Conservation (phyloP, 2,888 invertebrate species). For the Dynastes hyllus region DNA sequence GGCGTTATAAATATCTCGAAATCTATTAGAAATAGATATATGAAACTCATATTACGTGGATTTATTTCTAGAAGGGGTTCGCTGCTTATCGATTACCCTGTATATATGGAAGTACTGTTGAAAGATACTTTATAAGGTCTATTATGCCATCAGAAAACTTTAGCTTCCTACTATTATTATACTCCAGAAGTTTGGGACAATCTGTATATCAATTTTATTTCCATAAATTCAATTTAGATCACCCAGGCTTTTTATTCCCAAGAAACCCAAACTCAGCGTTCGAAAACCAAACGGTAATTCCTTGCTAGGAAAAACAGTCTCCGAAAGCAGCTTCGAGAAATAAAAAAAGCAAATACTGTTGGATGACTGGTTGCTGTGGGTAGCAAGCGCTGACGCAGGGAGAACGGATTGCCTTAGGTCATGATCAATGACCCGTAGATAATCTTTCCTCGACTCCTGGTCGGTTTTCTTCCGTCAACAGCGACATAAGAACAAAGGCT, state of each 20-base stretch:
- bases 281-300: not conserved
- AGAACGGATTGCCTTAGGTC: conserved; percentile 24
- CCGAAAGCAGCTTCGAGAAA: not conserved
- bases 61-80: no score
- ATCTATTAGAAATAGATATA: no score
- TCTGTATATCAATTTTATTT: not conserved
- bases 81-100: no score
- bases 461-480: not conserved
- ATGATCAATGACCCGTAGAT: conserved; percentile 32
- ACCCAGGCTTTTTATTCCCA: not conserved
- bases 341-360: conserved; percentile 11
- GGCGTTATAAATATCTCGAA: no score
- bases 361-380: not conserved
- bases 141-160: no score
- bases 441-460: not conserved
- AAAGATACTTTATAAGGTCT: no score
- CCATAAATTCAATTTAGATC: conserved; percentile 8
- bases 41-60: no score
- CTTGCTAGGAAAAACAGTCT: not conserved
- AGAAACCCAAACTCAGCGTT: not conserved
- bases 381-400: conserved; percentile 13
- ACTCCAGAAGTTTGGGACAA: no score
- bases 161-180: no score
- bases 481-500: not conserved
- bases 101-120: no score